Evolutionary conservation across 2,888 invertebrate genomes (phyloP).

Genomic region (Clivina fossor): DNA sequence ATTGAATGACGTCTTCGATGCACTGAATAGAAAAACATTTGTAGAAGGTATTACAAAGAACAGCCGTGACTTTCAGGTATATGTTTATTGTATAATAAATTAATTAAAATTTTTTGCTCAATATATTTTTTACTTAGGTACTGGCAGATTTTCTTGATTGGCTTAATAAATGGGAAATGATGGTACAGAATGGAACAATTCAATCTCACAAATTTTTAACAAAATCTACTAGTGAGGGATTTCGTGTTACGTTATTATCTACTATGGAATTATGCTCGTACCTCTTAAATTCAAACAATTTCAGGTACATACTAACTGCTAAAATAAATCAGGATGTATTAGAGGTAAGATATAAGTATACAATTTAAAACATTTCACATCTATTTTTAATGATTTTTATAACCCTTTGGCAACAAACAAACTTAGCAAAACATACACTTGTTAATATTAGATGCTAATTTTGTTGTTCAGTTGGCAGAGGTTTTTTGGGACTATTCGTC

Average conservation of each 20-base stretch:
- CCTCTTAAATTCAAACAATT: not conserved
- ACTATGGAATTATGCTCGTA: not conserved
- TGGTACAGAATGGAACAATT: conserved; percentile 27
- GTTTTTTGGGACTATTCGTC: too few species aligned
- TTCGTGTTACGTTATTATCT: not conserved
- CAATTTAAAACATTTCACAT: too few species aligned
- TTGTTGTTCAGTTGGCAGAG: too few species aligned
- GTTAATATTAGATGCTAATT: too few species aligned
- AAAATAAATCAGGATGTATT: conserved; percentile 9
- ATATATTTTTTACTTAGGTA: conserved; percentile 30
- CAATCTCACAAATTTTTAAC: conserved; percentile 34
- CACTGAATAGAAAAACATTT: conserved; percentile 17
- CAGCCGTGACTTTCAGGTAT: conserved; percentile 28
- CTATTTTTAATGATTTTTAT: too few species aligned
- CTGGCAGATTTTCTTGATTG: conserved; percentile 31
- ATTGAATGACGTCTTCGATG: conserved; percentile 18
- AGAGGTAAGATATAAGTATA: too few species aligned
- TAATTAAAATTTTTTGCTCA: too few species aligned
- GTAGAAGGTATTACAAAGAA: conserved; percentile 21
- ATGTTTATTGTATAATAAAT: not conserved
- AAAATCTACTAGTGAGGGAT: conserved; percentile 34
- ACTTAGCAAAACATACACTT: too few species aligned
- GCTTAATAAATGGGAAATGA: conserved; percentile 37
- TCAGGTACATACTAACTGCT: not conserved
- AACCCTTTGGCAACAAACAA: too few species aligned